Evolutionary conservation across 2,113 vertebrate species (phyloP).

Genomic region (Sander vitreus): DNA sequence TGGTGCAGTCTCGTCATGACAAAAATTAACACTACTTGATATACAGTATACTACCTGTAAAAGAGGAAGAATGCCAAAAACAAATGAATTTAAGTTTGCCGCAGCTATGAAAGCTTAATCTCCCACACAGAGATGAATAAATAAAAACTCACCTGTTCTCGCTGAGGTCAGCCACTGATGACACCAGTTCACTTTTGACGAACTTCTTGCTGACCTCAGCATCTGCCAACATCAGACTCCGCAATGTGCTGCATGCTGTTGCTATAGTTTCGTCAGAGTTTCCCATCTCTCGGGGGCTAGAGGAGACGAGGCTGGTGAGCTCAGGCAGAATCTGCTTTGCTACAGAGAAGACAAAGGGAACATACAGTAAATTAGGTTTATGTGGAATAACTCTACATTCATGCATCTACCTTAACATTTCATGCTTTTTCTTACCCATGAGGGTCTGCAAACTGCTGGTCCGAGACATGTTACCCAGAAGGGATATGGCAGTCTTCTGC

Average conservation of each 20-base stretch:
- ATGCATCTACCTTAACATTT: not conserved
- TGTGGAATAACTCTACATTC: not conserved
- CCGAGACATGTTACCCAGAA: constrained; percentile 92
- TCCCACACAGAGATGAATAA: not conserved
- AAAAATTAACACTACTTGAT: too few relatives aligned
- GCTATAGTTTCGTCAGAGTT: constrained; percentile 86
- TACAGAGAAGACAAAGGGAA: constrained; percentile 56
- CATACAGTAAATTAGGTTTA: not conserved
- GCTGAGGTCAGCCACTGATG: constrained; percentile 84
- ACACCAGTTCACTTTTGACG: constrained; percentile 82
- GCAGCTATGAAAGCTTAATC: not conserved
- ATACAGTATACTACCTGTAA: too few relatives aligned
- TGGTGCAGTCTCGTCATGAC: too few relatives aligned
- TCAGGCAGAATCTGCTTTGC: constrained; percentile 89
- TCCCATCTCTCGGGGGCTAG: constrained; percentile 70
- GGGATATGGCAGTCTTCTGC: constrained; percentile 85
- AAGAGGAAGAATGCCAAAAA: not conserved
- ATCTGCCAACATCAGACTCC: constrained; percentile 86
- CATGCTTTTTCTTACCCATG: constrained; percentile 85
- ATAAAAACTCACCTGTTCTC: constrained; percentile 82
- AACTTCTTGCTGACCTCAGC: constrained; percentile 86
- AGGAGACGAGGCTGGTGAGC: constrained; percentile 83
- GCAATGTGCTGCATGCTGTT: constrained; percentile 85
- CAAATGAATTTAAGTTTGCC: not conserved
- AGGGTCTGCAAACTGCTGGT: constrained; percentile 81